phyloP scores from a whole-genome alignment of 1,140 invertebrate genomes.

The Aporrectodea caliginosa region DNA sequence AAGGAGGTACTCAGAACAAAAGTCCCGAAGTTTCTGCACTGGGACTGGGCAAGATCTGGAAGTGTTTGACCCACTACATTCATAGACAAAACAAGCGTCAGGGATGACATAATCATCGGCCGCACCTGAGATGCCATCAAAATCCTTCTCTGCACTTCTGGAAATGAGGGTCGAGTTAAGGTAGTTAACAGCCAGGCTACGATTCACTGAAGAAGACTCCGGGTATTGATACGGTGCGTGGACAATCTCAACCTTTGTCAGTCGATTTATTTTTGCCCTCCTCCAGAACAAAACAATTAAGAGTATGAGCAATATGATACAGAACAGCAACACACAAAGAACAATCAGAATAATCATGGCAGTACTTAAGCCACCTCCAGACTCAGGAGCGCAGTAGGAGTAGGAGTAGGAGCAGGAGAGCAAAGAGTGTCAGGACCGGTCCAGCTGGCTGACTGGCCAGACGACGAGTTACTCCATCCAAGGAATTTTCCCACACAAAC shows the following conservation, averaged over 20 bases:
- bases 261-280: neutral
- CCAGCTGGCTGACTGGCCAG: neutral
- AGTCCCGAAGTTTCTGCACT: neutral
- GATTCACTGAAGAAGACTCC: neutral
- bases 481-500: neutral
- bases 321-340: neutral
- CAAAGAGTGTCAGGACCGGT: neutral
- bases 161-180: neutral
- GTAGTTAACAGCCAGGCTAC: neutral
- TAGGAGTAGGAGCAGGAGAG: neutral
- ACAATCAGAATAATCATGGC: neutral
- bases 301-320: neutral
- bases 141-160: neutral
- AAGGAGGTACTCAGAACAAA: too few relatives aligned
- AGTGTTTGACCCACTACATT: neutral
- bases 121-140: neutral
- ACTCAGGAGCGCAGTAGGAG: too few relatives aligned
- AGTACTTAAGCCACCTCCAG: neutral
- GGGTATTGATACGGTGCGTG: neutral
- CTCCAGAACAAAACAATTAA: neutral
- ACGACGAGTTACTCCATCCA: neutral
- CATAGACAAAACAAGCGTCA: neutral
- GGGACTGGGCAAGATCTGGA: neutral
- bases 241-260: too few relatives aligned
- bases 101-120: neutral